Base-by-base conservation (phyloP, 2,797 vertebrate genomes). In the Miichthys miiuy region DNA sequence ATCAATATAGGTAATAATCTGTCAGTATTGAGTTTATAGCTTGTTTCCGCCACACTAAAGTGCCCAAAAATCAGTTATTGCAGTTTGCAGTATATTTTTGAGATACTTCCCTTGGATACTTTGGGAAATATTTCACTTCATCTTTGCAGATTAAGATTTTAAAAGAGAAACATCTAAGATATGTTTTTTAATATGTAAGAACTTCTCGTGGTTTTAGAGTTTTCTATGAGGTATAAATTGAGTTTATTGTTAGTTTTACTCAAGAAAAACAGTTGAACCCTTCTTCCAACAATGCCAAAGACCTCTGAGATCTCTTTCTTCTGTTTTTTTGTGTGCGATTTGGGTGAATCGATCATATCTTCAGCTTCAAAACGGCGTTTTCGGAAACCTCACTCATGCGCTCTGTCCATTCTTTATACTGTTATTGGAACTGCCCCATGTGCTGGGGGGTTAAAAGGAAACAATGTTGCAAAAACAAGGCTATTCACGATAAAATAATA, bases 381-480 rank as follows among this genome's bases (percentile, higher is more conserved):
- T 30, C 30, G 7, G 34, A 34, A 34, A 2, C 34, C 34, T 34
- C 34, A 34, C 34, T 34, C 34, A 34, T 34, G 34, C 27, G 5
- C 30, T 30, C 30, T 30, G 30, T 30, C 30, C 30, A 6, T 30
- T 30, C 30, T 30, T 30, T 30, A 4, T 6, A 30, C 30, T 30
- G 30, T 30, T 6, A 30, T 30, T 30, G 30, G 30, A 30, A 30
- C 6, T 6, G 30, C 6, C 13, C 38, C 20, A 18, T 41, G 46
- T 63, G 25, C 6, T 18, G 14, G 20, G 44, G 44, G 7, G 13
- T 18, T 94, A 3, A 54, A 75, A 93, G 92, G 90, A 94, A 93
- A 94, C 91, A 88, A 95, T 93, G 94, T 92, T 93, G 50, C 16
- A 47, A 25, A 77, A 51, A 56, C 52, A 74, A 63, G 21, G 48